These are phyloP conservation scores for Ispidina picta DNA, from an alignment of 2,797 vertebrate genomes.

Conservation along the genomic window DNA sequence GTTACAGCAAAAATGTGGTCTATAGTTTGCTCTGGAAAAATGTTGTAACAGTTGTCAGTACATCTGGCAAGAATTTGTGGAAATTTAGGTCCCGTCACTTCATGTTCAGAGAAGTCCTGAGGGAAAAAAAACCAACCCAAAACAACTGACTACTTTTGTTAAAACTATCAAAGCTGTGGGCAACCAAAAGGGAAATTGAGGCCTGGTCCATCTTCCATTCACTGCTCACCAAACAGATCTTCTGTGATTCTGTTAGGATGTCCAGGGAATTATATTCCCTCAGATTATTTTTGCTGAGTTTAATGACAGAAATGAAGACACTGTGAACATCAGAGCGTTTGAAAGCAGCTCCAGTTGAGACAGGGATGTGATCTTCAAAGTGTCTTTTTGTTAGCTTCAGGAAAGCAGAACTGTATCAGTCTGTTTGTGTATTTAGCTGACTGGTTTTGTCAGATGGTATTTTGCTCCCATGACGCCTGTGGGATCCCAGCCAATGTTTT, in stretches of 20 bases:
- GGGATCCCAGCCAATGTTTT: background rate
- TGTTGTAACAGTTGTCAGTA: background rate
- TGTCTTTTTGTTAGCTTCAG: background rate
- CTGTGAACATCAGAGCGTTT: background rate
- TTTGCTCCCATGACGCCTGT: conserved; percentile 1
- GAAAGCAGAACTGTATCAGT: background rate
- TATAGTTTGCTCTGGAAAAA: background rate
- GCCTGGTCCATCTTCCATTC: background rate
- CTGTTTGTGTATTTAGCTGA: background rate
- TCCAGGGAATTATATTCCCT: background rate
- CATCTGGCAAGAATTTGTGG: background rate
- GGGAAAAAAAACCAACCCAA: background rate
- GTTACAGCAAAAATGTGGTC: background rate
- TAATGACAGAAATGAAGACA: background rate
- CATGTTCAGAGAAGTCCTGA: background rate
- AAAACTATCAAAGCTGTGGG: background rate
- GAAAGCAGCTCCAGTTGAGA: background rate
- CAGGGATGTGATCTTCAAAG: background rate
- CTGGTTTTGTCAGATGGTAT: conserved; percentile 1
- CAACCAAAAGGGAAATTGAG: background rate
- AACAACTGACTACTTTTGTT: background rate
- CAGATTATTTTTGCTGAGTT: background rate
- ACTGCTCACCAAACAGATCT: background rate
- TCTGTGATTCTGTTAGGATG: background rate
- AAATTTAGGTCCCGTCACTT: background rate